These are phyloP conservation scores for Tiliacea aurago DNA, from an alignment of 2,888 invertebrate genomes.

Conservation along the genomic window DNA sequence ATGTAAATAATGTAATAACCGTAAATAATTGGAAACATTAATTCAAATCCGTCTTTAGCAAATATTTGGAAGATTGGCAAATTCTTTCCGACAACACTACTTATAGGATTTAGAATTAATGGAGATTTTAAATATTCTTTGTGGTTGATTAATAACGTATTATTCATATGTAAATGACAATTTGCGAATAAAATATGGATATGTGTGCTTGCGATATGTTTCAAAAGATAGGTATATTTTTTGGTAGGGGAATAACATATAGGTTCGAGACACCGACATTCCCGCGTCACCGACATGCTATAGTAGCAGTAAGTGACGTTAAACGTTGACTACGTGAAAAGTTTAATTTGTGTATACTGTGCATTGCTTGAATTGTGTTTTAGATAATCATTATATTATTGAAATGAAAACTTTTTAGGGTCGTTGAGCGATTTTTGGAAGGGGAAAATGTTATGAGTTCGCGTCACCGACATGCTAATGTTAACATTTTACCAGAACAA, in stretches of 20 bases:
- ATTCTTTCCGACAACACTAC: not conserved
- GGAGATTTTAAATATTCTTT: not conserved
- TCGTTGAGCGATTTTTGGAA: no score
- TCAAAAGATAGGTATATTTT: not conserved
- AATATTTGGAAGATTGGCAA: constrained; percentile 8
- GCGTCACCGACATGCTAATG: no score
- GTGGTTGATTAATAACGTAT: not conserved
- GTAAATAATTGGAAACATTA: constrained; percentile 12
- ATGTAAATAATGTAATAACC: constrained; percentile 31
- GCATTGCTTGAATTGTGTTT: no score
- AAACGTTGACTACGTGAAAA: no score
- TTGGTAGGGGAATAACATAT: not conserved
- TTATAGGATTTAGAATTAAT: not conserved
- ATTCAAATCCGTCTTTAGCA: constrained; percentile 17
- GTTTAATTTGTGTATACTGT: no score
- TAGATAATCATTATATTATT: no score
- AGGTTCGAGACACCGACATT: no score
- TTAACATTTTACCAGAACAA: no score
- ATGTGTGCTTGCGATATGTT: not conserved
- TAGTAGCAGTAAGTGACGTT: no score
- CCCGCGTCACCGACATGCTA: no score
- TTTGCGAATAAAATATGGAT: not conserved
- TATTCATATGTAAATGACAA: not conserved
- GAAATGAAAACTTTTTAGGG: no score
- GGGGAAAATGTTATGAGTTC: no score